A percentile compares a stretch with the other conserved stretches of the same genome.
Conservation (phyloP, 2,113 vertebrate species). For the Strix aluco region DNA sequence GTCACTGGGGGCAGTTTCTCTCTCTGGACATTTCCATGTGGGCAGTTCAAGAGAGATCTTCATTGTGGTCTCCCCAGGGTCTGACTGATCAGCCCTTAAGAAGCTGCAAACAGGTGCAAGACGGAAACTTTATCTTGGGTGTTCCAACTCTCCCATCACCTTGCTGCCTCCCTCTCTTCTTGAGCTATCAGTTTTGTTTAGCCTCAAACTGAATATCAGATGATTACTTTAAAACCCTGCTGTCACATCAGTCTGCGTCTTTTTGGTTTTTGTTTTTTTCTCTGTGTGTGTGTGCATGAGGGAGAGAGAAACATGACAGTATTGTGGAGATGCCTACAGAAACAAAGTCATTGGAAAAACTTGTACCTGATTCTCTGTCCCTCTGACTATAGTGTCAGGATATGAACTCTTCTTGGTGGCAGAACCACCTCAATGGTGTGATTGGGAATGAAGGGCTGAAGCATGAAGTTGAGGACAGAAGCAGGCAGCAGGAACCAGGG, state of each 20-base stretch:
- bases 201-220: not conserved
- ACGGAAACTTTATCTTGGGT: not conserved
- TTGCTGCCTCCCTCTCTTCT: not conserved
- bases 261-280: not conserved
- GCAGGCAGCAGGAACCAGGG: not conserved
- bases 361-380: not conserved
- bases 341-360: not conserved
- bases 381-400: not conserved
- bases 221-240: not conserved
- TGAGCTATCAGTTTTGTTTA: not conserved
- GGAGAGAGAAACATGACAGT: not conserved
- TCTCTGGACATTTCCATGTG: not conserved
- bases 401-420: not conserved
- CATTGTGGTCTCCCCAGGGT: not conserved
- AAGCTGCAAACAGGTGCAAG: not conserved
- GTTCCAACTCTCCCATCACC: not conserved
- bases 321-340: not conserved
- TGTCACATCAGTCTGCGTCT: accelerated
- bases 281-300: not conserved
- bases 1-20: not conserved
- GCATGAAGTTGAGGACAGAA: not conserved
- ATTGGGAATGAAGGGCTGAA: not conserved
- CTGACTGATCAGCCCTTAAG: not conserved
- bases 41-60: not conserved
- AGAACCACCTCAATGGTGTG: not conserved